phyloP scores from a whole-genome alignment of 2,888 invertebrate species.

The Griposia aprilina region DNA sequence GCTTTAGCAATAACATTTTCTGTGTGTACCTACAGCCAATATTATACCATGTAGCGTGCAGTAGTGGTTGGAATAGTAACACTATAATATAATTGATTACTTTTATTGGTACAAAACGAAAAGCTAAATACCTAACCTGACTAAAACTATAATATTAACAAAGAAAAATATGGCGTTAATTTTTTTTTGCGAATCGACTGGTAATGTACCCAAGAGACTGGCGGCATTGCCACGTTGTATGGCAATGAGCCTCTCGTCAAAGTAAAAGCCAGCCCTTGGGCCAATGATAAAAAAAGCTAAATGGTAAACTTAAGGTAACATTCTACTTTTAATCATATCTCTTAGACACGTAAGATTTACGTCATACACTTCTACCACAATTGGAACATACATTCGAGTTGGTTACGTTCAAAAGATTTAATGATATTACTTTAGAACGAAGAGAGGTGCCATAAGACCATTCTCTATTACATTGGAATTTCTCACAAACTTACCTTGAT shows the following conservation, averaged over 20 bases:
- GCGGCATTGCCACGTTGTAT: too few relatives aligned
- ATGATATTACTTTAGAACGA: constrained; percentile 42
- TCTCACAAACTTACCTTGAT: constrained; percentile 53
- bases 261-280: too few relatives aligned
- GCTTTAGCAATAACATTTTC: not conserved
- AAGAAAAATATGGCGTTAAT: too few relatives aligned
- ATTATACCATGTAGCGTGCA: too few relatives aligned
- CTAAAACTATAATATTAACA: too few relatives aligned
- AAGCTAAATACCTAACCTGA: too few relatives aligned
- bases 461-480: constrained; percentile 56
- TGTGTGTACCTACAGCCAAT: not conserved
- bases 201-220: too few relatives aligned
- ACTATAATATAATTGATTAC: not conserved
- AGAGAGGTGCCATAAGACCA: constrained; percentile 39
- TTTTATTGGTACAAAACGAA: not conserved
- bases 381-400: constrained; percentile 31
- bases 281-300: not conserved
- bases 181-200: too few relatives aligned
- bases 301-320: not conserved
- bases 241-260: too few relatives aligned
- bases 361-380: constrained; percentile 2
- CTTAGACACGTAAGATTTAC: not conserved
- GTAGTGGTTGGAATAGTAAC: not conserved
- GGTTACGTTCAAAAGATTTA: constrained; percentile 46
- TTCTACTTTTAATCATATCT: not conserved